phyloP scores from a whole-genome alignment of 2,113 vertebrate genomes.

The Carlito syrichta region DNA sequence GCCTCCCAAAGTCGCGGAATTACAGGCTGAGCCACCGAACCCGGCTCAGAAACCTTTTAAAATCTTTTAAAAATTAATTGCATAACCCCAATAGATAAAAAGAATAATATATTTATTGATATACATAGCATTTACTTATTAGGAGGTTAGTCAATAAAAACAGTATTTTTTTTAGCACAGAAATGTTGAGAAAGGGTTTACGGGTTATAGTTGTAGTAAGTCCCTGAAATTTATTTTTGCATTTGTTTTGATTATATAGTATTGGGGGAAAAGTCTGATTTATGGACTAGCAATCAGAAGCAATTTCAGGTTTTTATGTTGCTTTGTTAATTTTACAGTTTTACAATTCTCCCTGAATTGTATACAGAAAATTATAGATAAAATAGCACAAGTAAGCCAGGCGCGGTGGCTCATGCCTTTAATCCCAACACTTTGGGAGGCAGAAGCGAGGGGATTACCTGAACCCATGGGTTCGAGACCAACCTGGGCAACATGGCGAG shows the following conservation, averaged over 20 bases:
- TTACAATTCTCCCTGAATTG: neutral
- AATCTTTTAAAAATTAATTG: constrained; percentile 14
- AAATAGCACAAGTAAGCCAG: neutral
- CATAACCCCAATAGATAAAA: neutral
- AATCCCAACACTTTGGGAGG: too few relatives aligned
- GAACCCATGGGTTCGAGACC: too few relatives aligned
- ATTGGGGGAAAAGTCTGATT: neutral
- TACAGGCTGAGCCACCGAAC: too few relatives aligned
- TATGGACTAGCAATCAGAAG: neutral
- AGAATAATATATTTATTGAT: neutral
- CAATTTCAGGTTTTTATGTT: neutral
- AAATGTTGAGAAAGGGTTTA: neutral
- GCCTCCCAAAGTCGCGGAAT: too few relatives aligned
- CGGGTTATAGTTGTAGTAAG: neutral
- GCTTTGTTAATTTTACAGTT: neutral
- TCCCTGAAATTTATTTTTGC: neutral
- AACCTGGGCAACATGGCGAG: too few relatives aligned
- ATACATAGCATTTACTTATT: neutral
- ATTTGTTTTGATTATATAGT: neutral
- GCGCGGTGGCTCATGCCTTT: too few relatives aligned
- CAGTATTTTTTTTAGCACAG: neutral
- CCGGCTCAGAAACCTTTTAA: neutral
- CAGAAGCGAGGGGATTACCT: too few relatives aligned
- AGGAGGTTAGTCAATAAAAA: neutral
- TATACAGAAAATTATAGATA: neutral